These are phyloP conservation scores for Pan troglodytes DNA, from an alignment of 2,113 vertebrate genomes.

Conservation along the genomic window NHGRI_mPanTro3-v2.1_pri NC_072411.2:73453001-73453500, in stretches of 20 bases:
- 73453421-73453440: background rate
- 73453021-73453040: background rate
- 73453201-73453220: background rate
- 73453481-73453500: background rate
- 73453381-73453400: background rate
- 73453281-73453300: background rate
- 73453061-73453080: background rate
- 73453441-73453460: background rate
- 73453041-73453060: background rate
- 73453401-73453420: background rate
- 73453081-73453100: background rate
- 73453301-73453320: background rate
- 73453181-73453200: background rate
- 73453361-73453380: background rate
- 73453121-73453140: background rate
- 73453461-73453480: background rate
- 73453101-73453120: background rate
- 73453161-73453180: background rate
- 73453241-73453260: background rate
- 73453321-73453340: background rate
- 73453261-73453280: background rate
- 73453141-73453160: background rate
- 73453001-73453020: background rate
- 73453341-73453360: background rate
- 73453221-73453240: background rate